Evolutionary conservation across 2,113 vertebrate genomes (phyloP), one percentile per base, ranked within the genome.

Genomic region (Uria lomvia): DNA sequence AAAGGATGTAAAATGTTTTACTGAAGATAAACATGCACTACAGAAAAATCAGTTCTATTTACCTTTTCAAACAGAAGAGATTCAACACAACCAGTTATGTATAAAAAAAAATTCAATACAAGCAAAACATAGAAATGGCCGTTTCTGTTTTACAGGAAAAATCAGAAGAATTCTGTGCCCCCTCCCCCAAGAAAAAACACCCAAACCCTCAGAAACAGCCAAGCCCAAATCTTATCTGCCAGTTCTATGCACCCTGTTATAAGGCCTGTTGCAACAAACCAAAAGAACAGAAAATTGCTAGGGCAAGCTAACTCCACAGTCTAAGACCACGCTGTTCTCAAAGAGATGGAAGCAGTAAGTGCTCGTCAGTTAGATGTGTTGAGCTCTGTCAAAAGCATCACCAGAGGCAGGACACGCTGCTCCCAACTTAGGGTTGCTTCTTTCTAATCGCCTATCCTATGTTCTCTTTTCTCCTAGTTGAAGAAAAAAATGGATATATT

Each of bases 231-330:
- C 5, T 36, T 36, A 30, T 8, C 14, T 30, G 45, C 4, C 70
- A 81, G 56, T 8, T 62, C 2, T 1, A 2, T 0, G 1, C 1
- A 3, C 19, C 15, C 58, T 86, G 14, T 9, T 12, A 0, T 0
- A 72, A 74, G 6, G 29, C 12, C 29, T 70, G 30, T 8, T 58
- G 10, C 58, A 78, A n/a, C 17, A 62, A 42, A 59, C 3, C 6
- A 67, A 62, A 32, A 32, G 2, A 9, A 10, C 1, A 63, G 78
- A 22, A 62, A 26, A 45, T 18, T 49, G 27, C 36, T 23, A 29
- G 65, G 23, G 32, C 74, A 73, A 73, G 32, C 6, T 36, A 8
- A 29, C 45, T 8, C 23, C 56, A 17, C 20, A n/a, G 17, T 7
- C n/a, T 38, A 1, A 15, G 78, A 21, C 11, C 43, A 13, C 1